Evolutionary conservation across 2,797 vertebrate species (phyloP).

Genomic region (Sebastes iracundus): DNA sequence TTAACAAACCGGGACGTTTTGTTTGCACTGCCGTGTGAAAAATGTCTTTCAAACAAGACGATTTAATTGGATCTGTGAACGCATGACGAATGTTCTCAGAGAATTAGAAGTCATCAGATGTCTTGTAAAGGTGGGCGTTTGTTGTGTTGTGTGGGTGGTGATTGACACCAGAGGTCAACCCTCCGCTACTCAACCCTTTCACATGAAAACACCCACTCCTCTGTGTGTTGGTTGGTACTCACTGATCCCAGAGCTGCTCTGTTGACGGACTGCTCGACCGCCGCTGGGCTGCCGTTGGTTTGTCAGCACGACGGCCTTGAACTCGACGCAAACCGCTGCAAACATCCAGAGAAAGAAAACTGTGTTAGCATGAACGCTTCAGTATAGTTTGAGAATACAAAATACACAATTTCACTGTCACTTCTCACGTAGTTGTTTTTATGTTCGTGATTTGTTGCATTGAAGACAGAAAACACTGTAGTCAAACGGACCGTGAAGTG

Average conservation of each 20-base stretch:
- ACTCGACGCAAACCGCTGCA: too few species aligned
- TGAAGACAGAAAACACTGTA: too few species aligned
- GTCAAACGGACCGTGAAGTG: too few species aligned
- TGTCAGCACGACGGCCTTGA: not conserved
- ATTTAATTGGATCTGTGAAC: not conserved
- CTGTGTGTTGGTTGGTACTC: constrained; percentile 33
- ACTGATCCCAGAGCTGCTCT: constrained; percentile 25
- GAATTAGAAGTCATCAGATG: not conserved
- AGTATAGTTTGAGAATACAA: too few species aligned
- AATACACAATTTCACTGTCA: too few species aligned
- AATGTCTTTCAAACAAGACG: not conserved
- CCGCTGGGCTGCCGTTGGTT: not conserved
- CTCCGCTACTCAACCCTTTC: not conserved
- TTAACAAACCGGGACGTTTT: not conserved
- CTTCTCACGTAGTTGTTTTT: too few species aligned
- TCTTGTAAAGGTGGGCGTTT: constrained; percentile 3
- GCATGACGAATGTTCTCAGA: not conserved
- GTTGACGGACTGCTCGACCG: not conserved
- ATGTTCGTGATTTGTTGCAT: too few species aligned
- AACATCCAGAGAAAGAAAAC: not conserved
- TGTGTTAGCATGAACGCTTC: too few species aligned
- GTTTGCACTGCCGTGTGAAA: not conserved
- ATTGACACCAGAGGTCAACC: constrained; percentile 18
- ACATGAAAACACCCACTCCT: constrained; percentile 12
- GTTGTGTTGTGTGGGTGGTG: constrained; percentile 6